Evolutionary conservation across 1,140 invertebrate species (phyloP), one percentile per base, ranked within the genome.

Genomic region (Drosophila obscura): DNA sequence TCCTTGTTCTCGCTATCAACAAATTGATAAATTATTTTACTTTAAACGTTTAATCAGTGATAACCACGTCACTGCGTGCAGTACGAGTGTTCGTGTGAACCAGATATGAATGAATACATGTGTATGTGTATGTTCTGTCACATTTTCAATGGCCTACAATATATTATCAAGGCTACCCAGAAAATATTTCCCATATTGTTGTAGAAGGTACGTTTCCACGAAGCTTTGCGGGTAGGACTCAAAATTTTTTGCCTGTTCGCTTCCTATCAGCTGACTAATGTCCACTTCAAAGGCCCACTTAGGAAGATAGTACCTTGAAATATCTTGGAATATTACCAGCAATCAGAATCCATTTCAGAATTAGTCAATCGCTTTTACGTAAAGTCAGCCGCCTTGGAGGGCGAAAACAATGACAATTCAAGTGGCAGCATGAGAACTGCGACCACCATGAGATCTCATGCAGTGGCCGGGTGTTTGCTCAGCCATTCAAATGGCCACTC

Each of bases 401-500:
- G 51, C 35, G 52, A 69, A 69, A 78, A 82, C 74, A 81, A 81
- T 83, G 63, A 44, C 62, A 69, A 41, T 45, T 72, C 35, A 41
- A 50, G 62, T 46, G 35, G 41, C 55, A 4, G 49, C 53, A 65
- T 65, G 63, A 56, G 28, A 52, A 71, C 46, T 31, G 46, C 45
- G 15, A 46, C 35, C 50, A 60, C 41, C 35, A 51, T 64, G 53
- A 62, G 63, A 74, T 68, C 65, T 28, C 62, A 59, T 39, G 53
- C 22, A 16, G 28, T 11, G 11, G 53, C 15, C 24, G 16, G 19
- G 7, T 82, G 45, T 85, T 87, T 85, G 75, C 41, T 49, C 43
- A 87, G 65, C 83, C 71, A 84, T 84, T 72, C 48, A 84, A 64
- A 53, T 57, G 46, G 49, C 48, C 61, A 82, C 75, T 87, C 49